Conservation (phyloP, 2,888 invertebrate species). For the Cantharis nigra region DNA sequence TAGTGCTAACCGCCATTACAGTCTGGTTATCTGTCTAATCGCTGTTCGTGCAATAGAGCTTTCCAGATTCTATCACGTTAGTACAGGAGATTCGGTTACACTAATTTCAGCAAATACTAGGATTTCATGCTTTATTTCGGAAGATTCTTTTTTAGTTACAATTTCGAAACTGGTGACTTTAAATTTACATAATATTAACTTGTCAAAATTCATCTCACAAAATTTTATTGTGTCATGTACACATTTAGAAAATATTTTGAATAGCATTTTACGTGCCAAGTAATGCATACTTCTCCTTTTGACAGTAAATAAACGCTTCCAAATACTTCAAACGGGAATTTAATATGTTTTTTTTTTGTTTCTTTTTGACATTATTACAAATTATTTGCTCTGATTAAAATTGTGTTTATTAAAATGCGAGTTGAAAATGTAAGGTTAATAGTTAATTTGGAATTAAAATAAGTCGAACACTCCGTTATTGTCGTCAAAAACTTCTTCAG, state of each 20-base stretch:
- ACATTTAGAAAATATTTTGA: neutral
- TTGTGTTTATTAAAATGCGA: neutral
- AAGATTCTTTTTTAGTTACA: neutral
- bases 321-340: neutral
- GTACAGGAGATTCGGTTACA: neutral
- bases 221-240: neutral
- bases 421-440: neutral
- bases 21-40: neutral
- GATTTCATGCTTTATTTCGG: neutral
- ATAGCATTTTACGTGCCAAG: neutral
- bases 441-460: neutral
- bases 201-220: neutral
- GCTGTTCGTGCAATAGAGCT: neutral
- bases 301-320: neutral
- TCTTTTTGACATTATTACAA: neutral
- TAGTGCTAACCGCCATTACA: neutral
- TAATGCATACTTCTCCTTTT: neutral
- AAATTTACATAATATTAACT: neutral
- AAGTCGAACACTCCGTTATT: neutral
- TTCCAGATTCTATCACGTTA: neutral
- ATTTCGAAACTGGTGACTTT: neutral
- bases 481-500: neutral
- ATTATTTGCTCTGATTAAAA: neutral
- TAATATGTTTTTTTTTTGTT: neutral
- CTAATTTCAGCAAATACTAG: neutral